Base-by-base conservation (phyloP, 1,140 invertebrate species). In the Psix sp. region DNA sequence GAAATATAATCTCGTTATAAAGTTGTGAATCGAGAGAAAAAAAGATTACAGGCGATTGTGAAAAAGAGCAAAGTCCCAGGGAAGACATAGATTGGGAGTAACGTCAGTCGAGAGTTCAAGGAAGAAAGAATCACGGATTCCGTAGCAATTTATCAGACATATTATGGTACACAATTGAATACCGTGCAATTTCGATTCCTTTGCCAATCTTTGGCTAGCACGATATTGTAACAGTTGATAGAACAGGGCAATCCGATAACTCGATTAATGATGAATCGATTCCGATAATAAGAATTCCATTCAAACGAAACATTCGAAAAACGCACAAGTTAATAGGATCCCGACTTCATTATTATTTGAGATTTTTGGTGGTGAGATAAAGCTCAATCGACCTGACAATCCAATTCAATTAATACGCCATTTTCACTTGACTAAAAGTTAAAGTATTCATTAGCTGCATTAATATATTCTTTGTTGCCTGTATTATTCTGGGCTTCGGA, bases 231-330 rank as follows among this genome's bases (percentile, higher is more conserved):
- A 54, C 48, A 39, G 40, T 46, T 54, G 49, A 65, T 65, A 33
- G 60, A 57, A 36, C 49, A n/a, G n/a, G n/a, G n/a, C 68, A 76
- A 71, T 67, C 57, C 39, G 59, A 31, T 77, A 74, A 77, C 65
- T 77, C 57, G 57, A 74, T 74, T 77, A 72, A 74, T 77, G 49
- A 75, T 46, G 62, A 72, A 62, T 49, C 48, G 56, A 56, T 54
- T 48, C 35, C n/a, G 56, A 54, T 68, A 68, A 62, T 54, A 60
- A 70, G 56, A 70, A 54, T 54, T 62, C 31, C 38, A 68, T 51
- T 70, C 56, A 60, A 62, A 54, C 40, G 42, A 66, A 66, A 48
- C 51, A 48, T 48, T 11, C 18, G 40, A 33, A 24, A 46, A 68
- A 52, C 54, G 59, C 20, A 15, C 24, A 4, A 14, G 21, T 68